Base-by-base conservation (phyloP, 2,113 vertebrate genomes). In the Calonectris borealis region DNA sequence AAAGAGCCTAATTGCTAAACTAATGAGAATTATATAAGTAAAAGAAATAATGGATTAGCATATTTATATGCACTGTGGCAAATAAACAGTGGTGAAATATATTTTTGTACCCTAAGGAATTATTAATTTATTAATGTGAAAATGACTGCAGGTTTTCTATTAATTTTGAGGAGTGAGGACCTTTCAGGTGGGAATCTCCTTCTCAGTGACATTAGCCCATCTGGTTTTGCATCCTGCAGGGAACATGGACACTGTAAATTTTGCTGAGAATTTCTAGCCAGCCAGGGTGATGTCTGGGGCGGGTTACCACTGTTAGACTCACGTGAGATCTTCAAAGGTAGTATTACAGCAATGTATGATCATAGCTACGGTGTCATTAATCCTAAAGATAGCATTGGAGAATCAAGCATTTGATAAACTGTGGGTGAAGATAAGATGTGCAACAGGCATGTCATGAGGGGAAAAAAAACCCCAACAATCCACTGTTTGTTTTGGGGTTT, bases 301-400 rank as follows among this genome's bases (percentile, higher is more conserved):
- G 44, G 38, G 20, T 80, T 27, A 44, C 31, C 31, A 1, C 36
- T 61, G 36, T 42, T 16, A n/a, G 19, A 9, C 16, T n/a, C 1
- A 0, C 7, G 29, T 10, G 65, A 62, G 51, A 32, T 13, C 27
- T 32, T 40, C 58, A 11, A 11, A 40, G 42, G 34, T 60, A 26
- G 16, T 20, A 29, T 16, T 26, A 9, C 29, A 72, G 4, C n/a
- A 4, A 1, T 10, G 7, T 40, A 0, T 12, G 27, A 9, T 51
- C 29, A 7, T 31, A 72, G n/a, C 75, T 69, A 22, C 25, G 3
- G 20, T 32, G 69, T 34, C 25, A 19, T 32, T 36, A 58, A 11
- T 62, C 27, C n/a, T 81, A 29, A 34, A 27, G 11, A 25, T 0
- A 26, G 26, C 38, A 3, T 2, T 70, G 54, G 55, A 42, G 51